Evolutionary conservation across 1,140 invertebrate species (phyloP).

Genomic region (Rhysida immarginata): DNA sequence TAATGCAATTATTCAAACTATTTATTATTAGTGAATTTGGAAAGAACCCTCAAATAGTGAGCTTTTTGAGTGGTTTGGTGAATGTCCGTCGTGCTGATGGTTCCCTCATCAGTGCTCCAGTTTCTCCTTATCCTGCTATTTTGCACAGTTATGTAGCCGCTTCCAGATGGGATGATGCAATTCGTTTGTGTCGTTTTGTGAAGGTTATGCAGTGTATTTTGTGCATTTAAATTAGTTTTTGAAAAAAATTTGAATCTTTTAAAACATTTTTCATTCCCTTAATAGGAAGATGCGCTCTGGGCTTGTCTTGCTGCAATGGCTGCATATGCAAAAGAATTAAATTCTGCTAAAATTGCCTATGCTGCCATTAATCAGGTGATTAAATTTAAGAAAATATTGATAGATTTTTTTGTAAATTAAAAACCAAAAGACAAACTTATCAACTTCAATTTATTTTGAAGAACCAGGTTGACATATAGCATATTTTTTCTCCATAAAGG

Average conservation of each 20-base stretch:
- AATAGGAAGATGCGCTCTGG: slow-evolving; percentile 68
- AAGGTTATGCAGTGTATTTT: no score
- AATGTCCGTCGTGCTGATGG: slow-evolving; percentile 53
- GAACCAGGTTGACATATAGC: background rate
- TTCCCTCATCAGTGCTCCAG: slow-evolving; percentile 42
- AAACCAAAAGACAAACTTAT: background rate
- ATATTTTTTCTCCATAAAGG: no score
- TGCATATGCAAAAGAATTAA: slow-evolving; percentile 56
- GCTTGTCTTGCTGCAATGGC: slow-evolving; percentile 75
- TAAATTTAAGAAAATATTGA: no score
- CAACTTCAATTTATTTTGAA: background rate
- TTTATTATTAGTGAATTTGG: slow-evolving; percentile 50
- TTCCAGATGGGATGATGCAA: slow-evolving; percentile 54
- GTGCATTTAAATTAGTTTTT: no score
- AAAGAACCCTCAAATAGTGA: slow-evolving; percentile 55
- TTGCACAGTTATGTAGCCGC: slow-evolving; percentile 45
- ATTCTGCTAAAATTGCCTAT: slow-evolving; percentile 81
- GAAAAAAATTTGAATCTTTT: no score
- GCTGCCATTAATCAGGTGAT: slow-evolving; percentile 63
- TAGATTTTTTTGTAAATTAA: background rate
- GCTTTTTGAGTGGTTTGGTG: slow-evolving; percentile 62
- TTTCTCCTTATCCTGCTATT: slow-evolving; percentile 48
- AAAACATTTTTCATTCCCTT: no score
- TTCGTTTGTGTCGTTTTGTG: slow-evolving; percentile 56
- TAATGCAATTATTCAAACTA: no score